A percentile compares a stretch with the other conserved stretches of the same genome.
Evolutionary conservation across 2,113 vertebrate genomes (phyloP).

Genomic region (Plecotus auritus): DNA sequence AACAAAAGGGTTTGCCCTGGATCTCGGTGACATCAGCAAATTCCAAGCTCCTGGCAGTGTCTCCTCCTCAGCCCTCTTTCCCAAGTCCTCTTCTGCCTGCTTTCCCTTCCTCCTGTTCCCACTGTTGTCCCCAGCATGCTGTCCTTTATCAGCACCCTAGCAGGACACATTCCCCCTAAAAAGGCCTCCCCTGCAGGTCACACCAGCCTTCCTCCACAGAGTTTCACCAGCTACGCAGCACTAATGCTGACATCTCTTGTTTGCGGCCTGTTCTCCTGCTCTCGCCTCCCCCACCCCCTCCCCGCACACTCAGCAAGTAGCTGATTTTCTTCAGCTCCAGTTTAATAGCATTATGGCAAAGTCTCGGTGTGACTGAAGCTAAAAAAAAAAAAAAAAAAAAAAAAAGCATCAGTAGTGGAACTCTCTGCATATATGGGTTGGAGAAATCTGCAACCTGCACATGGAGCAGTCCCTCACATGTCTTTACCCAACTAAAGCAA

Average conservation of each 20-base stretch:
- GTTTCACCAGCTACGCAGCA: background rate
- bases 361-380: background rate
- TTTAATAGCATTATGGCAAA: constrained; percentile 20
- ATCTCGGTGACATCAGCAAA: background rate
- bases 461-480: background rate
- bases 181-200: background rate
- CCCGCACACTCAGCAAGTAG: background rate
- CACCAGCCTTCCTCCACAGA: background rate
- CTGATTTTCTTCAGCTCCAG: constrained; percentile 6
- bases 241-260: background rate
- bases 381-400: background rate
- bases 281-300: background rate
- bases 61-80: background rate
- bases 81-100: background rate
- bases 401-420: background rate
- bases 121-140: rapidly evolving
- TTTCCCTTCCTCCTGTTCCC: background rate
- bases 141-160: background rate
- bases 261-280: background rate
- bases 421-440: background rate
- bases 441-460: background rate
- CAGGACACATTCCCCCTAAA: background rate
- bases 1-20: background rate
- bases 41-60: background rate
- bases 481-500: background rate